Evolutionary conservation across 2,888 invertebrate species (phyloP).

Genomic region (Machimus atricapillus): DNA sequence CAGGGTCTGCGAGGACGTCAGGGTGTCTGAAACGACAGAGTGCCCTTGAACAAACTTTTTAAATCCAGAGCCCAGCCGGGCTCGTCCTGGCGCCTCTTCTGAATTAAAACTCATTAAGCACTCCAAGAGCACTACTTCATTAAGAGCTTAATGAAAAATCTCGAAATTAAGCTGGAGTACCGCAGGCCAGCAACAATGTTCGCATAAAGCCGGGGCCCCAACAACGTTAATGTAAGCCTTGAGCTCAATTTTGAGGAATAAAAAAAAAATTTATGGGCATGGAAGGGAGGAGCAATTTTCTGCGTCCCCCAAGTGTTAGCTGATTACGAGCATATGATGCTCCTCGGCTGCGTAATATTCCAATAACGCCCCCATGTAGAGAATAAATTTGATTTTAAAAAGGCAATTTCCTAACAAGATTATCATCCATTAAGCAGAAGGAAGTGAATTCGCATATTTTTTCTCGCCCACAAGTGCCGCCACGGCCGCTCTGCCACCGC

Average conservation of each 20-base stretch:
- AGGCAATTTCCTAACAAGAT: conserved; percentile 31
- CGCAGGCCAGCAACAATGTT: neutral
- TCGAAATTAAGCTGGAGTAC: neutral
- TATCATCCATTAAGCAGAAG: conserved; percentile 31
- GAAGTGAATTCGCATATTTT: conserved; percentile 15
- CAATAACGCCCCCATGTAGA: conserved; percentile 27
- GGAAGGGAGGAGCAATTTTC: neutral
- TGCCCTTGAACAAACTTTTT: neutral
- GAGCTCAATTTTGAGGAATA: neutral
- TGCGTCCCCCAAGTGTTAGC: neutral
- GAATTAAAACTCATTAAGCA: neutral
- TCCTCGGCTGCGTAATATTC: conserved; percentile 10
- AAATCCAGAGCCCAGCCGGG: neutral
- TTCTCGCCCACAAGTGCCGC: neutral
- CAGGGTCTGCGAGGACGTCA: neutral
- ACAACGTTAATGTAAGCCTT: neutral
- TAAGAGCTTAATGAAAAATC: neutral
- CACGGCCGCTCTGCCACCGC: neutral
- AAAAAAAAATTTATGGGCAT: neutral
- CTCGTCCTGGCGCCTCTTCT: neutral
- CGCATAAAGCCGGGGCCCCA: neutral
- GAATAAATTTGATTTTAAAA: conserved; percentile 32
- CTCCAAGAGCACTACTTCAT: neutral
- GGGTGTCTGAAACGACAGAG: neutral
- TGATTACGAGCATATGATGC: neutral